These are phyloP conservation scores for pig (Sus scrofa) DNA, from an alignment of 2,113 vertebrate species.

Conservation along the genomic window T2T-Sscrofa CM000816.6:55194501-55195000, in stretches of 20 bases:
- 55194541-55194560: neutral
- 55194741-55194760: neutral
- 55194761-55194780: neutral
- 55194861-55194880: slow-evolving; percentile 50
- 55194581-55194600: neutral
- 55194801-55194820: neutral
- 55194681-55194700: neutral
- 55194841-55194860: neutral
- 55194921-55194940: slow-evolving; percentile 80
- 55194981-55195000: slow-evolving; percentile 81
- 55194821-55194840: neutral
- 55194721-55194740: neutral
- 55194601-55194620: neutral
- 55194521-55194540: neutral
- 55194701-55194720: neutral
- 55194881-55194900: slow-evolving; percentile 70
- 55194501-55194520: neutral
- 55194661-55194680: neutral
- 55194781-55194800: neutral
- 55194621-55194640: neutral
- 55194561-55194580: neutral
- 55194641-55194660: neutral
- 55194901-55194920: slow-evolving; percentile 78
- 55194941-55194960: slow-evolving; percentile 80
- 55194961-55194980: slow-evolving; percentile 78